Conservation (phyloP, 2,888 invertebrate species). For the Coelinius sp. region DNA sequence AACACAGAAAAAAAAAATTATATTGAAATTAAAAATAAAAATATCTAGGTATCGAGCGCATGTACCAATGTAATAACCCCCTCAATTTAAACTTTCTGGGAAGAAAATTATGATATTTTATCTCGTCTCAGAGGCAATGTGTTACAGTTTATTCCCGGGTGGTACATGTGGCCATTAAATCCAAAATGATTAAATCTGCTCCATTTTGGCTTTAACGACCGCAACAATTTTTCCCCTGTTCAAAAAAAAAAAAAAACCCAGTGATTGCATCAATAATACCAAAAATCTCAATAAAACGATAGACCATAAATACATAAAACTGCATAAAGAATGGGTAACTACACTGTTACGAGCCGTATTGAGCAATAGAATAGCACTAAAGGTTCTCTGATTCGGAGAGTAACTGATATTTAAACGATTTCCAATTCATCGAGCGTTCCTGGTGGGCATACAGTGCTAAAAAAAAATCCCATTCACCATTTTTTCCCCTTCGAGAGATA, state of each 20-base stretch:
- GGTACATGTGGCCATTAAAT: constrained; percentile 13
- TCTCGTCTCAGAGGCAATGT: neutral
- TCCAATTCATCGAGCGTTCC: constrained; percentile 15
- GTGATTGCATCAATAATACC: neutral
- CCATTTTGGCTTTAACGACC: neutral
- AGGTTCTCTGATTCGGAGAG: neutral
- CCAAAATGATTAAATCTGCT: neutral
- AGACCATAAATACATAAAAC: neutral
- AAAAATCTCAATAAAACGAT: neutral
- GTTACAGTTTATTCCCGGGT: neutral
- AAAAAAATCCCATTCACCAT: neutral
- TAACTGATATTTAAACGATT: constrained; percentile 21
- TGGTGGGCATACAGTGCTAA: neutral
- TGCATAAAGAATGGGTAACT: neutral
- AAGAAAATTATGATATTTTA: neutral
- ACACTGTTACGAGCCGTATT: neutral
- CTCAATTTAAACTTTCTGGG: neutral
- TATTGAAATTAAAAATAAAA: neutral
- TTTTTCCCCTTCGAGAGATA: too few species aligned
- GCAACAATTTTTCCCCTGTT: neutral
- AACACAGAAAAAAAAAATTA: constrained; percentile 3
- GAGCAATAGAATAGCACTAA: neutral
- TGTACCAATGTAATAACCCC: neutral
- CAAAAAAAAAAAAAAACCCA: neutral
- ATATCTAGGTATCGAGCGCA: neutral